A percentile compares a stretch with the other conserved stretches of the same genome.
Evolutionary conservation across 2,797 vertebrate species (phyloP).

Genomic region (Pseudocheirus occidentalis): DNA sequence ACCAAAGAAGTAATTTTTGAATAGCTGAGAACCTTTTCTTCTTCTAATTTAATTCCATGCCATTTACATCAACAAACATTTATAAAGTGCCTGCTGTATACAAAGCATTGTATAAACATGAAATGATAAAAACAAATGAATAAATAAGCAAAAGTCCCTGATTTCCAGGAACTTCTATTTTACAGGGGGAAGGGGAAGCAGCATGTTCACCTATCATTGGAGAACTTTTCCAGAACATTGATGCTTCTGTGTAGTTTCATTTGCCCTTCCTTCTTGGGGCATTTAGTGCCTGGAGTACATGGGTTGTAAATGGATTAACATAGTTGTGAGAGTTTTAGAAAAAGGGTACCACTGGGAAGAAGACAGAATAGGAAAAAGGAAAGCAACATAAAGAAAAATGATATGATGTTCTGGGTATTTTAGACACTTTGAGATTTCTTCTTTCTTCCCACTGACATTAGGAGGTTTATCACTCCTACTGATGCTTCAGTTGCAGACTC

Average conservation of each 20-base stretch:
- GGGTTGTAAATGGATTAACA: neutral
- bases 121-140: neutral
- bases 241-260: neutral
- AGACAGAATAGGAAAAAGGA: neutral
- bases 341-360: neutral
- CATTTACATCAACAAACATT: neutral
- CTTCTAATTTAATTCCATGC: neutral
- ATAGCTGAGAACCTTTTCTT: neutral
- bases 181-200: neutral
- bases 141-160: neutral
- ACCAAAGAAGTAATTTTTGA: neutral
- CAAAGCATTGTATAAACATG: neutral
- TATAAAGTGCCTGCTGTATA: neutral
- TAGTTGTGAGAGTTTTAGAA: neutral
- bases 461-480: neutral
- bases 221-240: neutral
- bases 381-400: neutral
- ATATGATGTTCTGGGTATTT: neutral
- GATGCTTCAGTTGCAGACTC: neutral
- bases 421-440: neutral
- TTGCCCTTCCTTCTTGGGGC: neutral
- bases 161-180: neutral
- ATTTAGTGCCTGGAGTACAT: neutral
- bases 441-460: neutral
- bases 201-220: neutral